Conservation (phyloP, 2,113 vertebrate genomes). For the Madoqua kirkii region DNA sequence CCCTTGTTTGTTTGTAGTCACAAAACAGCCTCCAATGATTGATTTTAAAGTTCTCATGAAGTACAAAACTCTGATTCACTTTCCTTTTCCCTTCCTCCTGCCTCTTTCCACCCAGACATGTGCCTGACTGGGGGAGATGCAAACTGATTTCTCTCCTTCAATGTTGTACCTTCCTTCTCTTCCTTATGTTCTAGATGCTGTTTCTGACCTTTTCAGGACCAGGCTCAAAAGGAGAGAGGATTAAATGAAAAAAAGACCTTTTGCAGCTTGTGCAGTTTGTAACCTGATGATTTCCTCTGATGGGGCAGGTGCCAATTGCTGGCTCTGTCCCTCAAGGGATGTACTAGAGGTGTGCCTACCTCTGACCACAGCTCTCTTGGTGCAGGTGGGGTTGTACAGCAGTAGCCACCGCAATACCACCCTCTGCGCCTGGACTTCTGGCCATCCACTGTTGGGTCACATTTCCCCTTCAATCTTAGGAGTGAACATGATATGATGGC, state of each 20-base stretch:
- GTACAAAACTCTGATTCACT: not conserved
- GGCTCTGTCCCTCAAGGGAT: not conserved
- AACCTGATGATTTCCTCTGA: conserved; percentile 36
- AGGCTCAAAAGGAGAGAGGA: not conserved
- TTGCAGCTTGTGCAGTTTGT: not conserved
- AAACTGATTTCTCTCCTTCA: not conserved
- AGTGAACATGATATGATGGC: not conserved
- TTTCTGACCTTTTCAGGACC: not conserved
- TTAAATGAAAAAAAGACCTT: not conserved
- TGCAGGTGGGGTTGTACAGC: not conserved
- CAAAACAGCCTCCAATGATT: not conserved
- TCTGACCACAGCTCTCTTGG: not conserved
- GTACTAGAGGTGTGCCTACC: not conserved
- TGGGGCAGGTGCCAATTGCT: not conserved
- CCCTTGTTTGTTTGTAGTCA: not conserved
- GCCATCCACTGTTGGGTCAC: not conserved
- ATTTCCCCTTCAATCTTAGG: not conserved
- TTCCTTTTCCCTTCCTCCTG: not conserved
- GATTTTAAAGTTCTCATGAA: not conserved
- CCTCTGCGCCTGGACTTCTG: not conserved
- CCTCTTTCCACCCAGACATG: not conserved
- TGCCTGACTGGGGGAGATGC: not conserved
- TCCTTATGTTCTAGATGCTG: not conserved
- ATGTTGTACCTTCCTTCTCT: not conserved
- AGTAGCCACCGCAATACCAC: not conserved